These are phyloP conservation scores for Corythaeola cristata DNA, from an alignment of 2,113 vertebrate genomes.

Conservation along the genomic window DNA sequence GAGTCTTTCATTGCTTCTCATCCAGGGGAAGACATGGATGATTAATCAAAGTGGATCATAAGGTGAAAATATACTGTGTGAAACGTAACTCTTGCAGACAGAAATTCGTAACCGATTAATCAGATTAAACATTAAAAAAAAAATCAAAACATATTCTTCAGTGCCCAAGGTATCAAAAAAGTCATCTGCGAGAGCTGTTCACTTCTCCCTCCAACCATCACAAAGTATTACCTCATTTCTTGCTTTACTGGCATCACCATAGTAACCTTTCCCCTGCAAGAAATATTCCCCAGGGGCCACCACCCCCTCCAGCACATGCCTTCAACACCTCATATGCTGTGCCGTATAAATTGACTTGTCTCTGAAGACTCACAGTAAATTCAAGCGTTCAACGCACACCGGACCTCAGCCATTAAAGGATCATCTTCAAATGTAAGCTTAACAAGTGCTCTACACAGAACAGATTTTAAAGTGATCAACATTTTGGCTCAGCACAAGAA, in stretches of 20 bases:
- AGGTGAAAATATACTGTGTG: constrained; percentile 38
- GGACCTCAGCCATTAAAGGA: neutral
- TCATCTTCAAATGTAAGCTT: constrained; percentile 6
- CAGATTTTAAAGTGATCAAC: constrained; percentile 12
- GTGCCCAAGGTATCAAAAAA: constrained; percentile 22
- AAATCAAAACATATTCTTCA: neutral
- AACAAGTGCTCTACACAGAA: neutral
- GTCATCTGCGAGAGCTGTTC: neutral
- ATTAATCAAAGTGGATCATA: constrained; percentile 66
- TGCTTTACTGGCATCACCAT: constrained; percentile 50
- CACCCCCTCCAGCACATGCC: neutral
- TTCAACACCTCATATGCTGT: neutral
- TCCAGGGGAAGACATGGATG: constrained; percentile 49
- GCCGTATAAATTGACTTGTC: neutral
- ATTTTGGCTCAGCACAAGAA: neutral
- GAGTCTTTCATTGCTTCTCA: constrained; percentile 61
- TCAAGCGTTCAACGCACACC: neutral
- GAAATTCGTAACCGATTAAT: constrained; percentile 28
- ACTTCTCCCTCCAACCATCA: constrained; percentile 1
- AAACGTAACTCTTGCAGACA: constrained; percentile 29
- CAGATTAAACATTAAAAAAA: constrained; percentile 41
- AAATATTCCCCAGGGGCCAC: neutral
- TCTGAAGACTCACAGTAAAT: constrained; percentile 19
- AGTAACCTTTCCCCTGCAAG: constrained; percentile 44
- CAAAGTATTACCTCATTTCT: constrained; percentile 51